Conservation (phyloP, 2,888 invertebrate species). For the Agonopterix alstromeriana region DNA sequence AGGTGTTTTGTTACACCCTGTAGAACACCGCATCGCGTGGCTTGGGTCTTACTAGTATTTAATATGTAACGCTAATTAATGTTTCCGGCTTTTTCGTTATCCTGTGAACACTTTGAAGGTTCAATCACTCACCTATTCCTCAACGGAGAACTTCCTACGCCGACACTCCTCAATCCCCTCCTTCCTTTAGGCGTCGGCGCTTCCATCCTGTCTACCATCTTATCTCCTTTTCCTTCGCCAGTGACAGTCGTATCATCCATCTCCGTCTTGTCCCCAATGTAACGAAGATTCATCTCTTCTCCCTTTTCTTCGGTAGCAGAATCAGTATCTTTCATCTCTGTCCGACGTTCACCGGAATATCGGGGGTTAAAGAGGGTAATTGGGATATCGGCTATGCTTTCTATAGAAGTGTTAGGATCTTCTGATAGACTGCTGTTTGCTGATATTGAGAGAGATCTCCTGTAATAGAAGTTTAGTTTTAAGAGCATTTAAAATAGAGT, state of each 20-base stretch:
- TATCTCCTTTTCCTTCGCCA: neutral
- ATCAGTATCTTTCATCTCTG: neutral
- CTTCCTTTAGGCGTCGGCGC: constrained; percentile 48
- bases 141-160: constrained; percentile 36
- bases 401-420: constrained; percentile 59
- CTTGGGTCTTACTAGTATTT: too few relatives aligned
- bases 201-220: constrained; percentile 9
- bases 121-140: constrained; percentile 32
- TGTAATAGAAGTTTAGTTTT: constrained; percentile 16
- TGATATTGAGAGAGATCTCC: constrained; percentile 56
- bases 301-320: constrained; percentile 2
- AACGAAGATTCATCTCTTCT: neutral
- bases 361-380: constrained; percentile 58
- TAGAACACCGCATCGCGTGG: too few relatives aligned
- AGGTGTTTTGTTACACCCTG: too few relatives aligned
- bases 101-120: neutral
- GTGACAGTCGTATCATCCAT: neutral
- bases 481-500: neutral
- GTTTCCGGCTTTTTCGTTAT: too few relatives aligned
- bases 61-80: too few relatives aligned
- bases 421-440: constrained; percentile 64
- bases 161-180: constrained; percentile 32
- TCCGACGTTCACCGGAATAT: constrained; percentile 33
- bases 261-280: constrained; percentile 1
- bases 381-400: constrained; percentile 66